Conservation (phyloP, 2,113 vertebrate species). For the Brevimyrus niger region DNA sequence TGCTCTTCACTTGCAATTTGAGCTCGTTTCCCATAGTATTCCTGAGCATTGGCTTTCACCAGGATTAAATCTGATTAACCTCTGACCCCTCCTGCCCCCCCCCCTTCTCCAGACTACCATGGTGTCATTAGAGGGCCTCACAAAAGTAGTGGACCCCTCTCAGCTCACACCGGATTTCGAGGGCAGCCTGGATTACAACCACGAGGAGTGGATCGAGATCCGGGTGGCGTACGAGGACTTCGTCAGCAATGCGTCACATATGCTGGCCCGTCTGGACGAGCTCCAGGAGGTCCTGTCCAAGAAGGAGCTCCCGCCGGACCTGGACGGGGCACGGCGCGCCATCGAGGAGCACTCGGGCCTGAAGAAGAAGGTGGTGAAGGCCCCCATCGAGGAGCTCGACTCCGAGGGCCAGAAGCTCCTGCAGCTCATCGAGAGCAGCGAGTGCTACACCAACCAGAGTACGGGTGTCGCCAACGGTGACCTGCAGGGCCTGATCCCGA, state of each 20-base stretch:
- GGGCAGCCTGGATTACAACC: slow-evolving; percentile 94
- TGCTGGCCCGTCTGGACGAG: slow-evolving; percentile 83
- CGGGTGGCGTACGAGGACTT: slow-evolving; percentile 88
- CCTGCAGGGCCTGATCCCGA: slow-evolving; percentile 81
- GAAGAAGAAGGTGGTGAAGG: slow-evolving; percentile 91
- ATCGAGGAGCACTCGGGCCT: slow-evolving; percentile 89
- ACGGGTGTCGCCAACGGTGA: slow-evolving; percentile 79
- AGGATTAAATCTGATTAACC: not conserved
- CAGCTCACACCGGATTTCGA: slow-evolving; percentile 96
- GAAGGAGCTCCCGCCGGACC: slow-evolving; percentile 87
- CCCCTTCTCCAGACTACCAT: slow-evolving; percentile 77
- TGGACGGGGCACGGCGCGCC: slow-evolving; percentile 83
- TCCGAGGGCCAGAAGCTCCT: slow-evolving; percentile 86
- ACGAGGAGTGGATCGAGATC: slow-evolving; percentile 97
- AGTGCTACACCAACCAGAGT: slow-evolving; percentile 70
- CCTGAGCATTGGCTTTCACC: not conserved
- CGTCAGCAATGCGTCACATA: slow-evolving; percentile 81
- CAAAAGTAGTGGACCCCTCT: slow-evolving; percentile 94
- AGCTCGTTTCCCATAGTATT: not conserved
- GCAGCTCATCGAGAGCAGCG: slow-evolving; percentile 81
- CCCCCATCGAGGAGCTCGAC: slow-evolving; percentile 90
- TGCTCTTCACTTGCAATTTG: not conserved
- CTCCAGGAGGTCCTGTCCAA: slow-evolving; percentile 91
- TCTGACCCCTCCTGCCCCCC: slow-evolving; percentile 1
- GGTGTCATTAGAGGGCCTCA: slow-evolving; percentile 97